A percentile compares a stretch with the other conserved stretches of the same genome.
These are phyloP conservation scores for Grantiella picta DNA, from an alignment of 2,113 vertebrate species.

Conservation along the genomic window DNA sequence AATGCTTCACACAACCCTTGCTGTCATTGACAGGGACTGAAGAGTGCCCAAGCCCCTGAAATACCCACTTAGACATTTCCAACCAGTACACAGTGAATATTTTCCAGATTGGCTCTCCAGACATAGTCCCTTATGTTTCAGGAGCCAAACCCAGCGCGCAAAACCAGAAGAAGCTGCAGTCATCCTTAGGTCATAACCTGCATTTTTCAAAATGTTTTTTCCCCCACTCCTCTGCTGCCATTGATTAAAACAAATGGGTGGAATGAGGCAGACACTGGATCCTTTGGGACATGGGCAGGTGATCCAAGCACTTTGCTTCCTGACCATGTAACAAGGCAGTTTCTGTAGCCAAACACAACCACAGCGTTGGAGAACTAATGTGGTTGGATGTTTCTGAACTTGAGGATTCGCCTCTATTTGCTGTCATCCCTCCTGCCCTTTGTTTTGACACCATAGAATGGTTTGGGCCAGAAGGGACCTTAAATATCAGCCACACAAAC, in stretches of 20 bases:
- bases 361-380: not conserved
- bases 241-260: not conserved
- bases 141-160: not conserved
- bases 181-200: not conserved
- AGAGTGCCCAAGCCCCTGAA: not conserved
- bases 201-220: not conserved
- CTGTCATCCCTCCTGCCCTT: not conserved
- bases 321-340: too few species aligned
- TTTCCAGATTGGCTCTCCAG: not conserved
- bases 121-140: not conserved
- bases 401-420: not conserved
- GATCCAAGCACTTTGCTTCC: not conserved
- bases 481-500: not conserved
- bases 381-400: not conserved
- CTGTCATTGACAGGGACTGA: not conserved
- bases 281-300: not conserved
- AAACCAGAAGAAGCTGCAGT: not conserved
- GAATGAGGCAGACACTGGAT: not conserved
- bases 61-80: not conserved
- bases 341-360: not conserved
- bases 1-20: not conserved
- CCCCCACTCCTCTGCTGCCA: not conserved
- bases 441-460: not conserved
- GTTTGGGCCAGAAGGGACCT: not conserved
- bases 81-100: not conserved